Percentiles rank a stretch among this genome's conserved stretches.
phyloP scores from a whole-genome alignment of 2,888 invertebrate species.

The Galerucella pusilla region DNA sequence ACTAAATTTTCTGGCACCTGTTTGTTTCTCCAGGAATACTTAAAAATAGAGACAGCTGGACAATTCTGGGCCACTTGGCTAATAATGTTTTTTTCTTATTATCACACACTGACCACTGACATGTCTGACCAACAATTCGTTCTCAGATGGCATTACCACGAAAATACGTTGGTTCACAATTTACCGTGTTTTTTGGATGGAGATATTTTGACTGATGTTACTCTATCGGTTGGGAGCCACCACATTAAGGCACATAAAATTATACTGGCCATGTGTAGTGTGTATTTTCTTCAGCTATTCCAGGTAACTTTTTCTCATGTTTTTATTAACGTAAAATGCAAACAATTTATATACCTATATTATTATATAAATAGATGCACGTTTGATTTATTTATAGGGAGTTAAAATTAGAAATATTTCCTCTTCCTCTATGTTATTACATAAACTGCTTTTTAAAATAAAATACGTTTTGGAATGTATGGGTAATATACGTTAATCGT shows the following conservation, averaged over 20 bases:
- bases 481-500: too few relatives aligned
- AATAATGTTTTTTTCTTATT: conserved; percentile 54
- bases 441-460: conserved; percentile 8
- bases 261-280: conserved; percentile 89
- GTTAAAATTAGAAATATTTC: conserved; percentile 10
- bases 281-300: conserved; percentile 89
- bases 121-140: conserved; percentile 59
- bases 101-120: conserved; percentile 50
- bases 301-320: conserved; percentile 70
- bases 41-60: conserved; percentile 64
- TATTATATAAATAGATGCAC: conserved; percentile 41
- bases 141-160: conserved; percentile 63
- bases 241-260: conserved; percentile 88
- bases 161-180: conserved; percentile 73
- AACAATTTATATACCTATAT: conserved; percentile 51
- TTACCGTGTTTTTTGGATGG: conserved; percentile 82
- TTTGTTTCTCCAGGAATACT: conserved; percentile 62
- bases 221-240: conserved; percentile 85
- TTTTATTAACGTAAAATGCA: conserved; percentile 56
- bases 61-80: conserved; percentile 59
- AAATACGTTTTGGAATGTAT: too few relatives aligned
- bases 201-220: conserved; percentile 87
- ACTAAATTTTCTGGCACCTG: conserved; percentile 63
- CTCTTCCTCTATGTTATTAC: conserved; percentile 9
- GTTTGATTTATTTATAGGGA: conserved; percentile 16